Evolutionary conservation across 2,113 vertebrate genomes (phyloP).

Genomic region (Microcebus jonahi): DNA sequence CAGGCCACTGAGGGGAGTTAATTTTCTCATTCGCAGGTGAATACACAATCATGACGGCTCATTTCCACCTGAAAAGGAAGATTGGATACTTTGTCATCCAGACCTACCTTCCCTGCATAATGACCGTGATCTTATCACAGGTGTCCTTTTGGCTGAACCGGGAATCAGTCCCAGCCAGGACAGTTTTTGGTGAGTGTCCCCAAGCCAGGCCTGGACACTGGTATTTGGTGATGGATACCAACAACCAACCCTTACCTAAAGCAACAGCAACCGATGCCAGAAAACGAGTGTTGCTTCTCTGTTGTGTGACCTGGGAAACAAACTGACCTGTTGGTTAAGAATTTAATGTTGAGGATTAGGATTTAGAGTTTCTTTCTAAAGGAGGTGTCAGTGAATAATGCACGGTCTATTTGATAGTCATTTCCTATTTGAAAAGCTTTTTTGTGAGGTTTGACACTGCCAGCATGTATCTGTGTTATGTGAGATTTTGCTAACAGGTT

Average conservation of each 20-base stretch:
- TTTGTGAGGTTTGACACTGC: background rate
- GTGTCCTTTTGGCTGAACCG: slow-evolving; percentile 99
- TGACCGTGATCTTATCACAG: slow-evolving; percentile 98
- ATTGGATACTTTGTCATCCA: slow-evolving; percentile 99
- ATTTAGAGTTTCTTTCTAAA: background rate
- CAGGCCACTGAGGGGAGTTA: accelerated
- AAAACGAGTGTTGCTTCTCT: background rate
- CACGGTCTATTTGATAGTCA: background rate
- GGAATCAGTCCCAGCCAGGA: slow-evolving; percentile 97
- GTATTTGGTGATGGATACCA: no score
- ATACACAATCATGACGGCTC: slow-evolving; percentile 98
- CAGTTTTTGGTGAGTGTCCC: slow-evolving; percentile 94
- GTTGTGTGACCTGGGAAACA: background rate
- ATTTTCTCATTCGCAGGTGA: slow-evolving; percentile 87
- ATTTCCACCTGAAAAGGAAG: slow-evolving; percentile 98
- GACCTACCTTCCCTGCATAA: slow-evolving; percentile 98
- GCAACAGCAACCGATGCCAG: no score
- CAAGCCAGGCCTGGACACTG: no score
- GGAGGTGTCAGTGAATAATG: background rate
- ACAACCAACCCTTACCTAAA: background rate
- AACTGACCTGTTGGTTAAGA: background rate
- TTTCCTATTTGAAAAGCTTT: background rate
- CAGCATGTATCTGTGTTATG: background rate
- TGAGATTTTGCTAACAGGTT: background rate
- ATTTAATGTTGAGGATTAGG: background rate